These are phyloP conservation scores for Apoda limacodes DNA, from an alignment of 2,888 invertebrate genomes.

Conservation along the genomic window DNA sequence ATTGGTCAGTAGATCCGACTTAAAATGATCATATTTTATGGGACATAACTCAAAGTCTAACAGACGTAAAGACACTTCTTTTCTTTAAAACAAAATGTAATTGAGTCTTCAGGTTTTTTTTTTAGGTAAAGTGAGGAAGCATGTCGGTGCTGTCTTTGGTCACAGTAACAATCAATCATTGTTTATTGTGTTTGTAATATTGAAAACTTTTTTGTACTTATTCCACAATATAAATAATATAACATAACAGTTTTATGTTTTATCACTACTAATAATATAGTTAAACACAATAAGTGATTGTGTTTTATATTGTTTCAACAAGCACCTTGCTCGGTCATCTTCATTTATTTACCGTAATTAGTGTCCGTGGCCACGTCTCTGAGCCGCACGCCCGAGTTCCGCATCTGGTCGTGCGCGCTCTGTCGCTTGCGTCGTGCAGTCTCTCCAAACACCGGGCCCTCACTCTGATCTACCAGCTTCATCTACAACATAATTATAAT, in stretches of 20 bases:
- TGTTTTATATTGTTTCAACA: background rate
- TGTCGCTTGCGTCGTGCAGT: conserved; percentile 41
- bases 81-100: no score
- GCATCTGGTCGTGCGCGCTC: conserved; percentile 42
- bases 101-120: no score
- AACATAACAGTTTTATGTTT: background rate
- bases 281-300: background rate
- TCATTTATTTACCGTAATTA: conserved; percentile 27
- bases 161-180: no score
- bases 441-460: conserved; percentile 20
- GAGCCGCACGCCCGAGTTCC: no score
- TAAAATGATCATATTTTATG: no score
- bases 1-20: no score
- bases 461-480: conserved; percentile 34
- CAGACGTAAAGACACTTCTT: no score
- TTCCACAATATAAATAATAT: background rate
- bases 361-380: conserved; percentile 44
- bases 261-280: background rate
- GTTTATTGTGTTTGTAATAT: no score
- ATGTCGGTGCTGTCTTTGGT: no score
- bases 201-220: background rate
- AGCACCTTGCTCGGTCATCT: background rate
- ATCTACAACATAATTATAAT: conserved; percentile 25
- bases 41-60: no score
- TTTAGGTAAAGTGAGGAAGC: no score